Evolutionary conservation across 92 coral and sea anemone genomes (phyloP), one percentile per base, ranked within the genome.

Genomic region (Phymanthus crucifer): DNA sequence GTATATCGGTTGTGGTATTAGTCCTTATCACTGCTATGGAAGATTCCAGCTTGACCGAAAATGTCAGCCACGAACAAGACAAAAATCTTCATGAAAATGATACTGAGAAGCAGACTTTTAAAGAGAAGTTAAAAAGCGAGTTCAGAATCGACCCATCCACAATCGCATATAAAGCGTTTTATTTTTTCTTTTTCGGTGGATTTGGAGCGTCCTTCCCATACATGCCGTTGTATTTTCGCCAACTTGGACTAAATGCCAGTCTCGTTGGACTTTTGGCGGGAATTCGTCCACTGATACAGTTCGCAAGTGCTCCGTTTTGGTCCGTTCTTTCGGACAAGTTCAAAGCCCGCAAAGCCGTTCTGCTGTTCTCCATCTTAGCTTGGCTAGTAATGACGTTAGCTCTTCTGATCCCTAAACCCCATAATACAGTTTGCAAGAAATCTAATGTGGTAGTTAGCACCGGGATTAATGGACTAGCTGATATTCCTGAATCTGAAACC

Each of bases 361-460:
- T 95, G 45, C 76, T 87, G 17, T 77, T 93, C 73, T 95, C 99
- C 1, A 90, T 95, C 26, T 45, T 93, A 2, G 91, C 97, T 21
- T 95, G 99, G 99, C 83, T 95, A 21, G 86, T 95, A 17, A 90
- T 95, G 93, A 95, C 99, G 3, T 57, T 95, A 65, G 97, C 99
- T 14, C 90, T 95, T 26, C 87, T 91, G 38, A 43, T 95, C 61
- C 97, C 97, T 31, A 69, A 66, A 78, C 95, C 99, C 4, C 81
- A 75, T 43, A 82, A 95, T 24, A 95, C 96, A 16, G 88, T 85
- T 33, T 95, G 99, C 58, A 88, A 79, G 56, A 54, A 79, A 31
- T 35, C 52, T 6, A 75, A 71, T 14, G 71, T 29, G 27, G 80
- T 80, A 10, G 50, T 33, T 2, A 79, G 54, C 43, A 70, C 17